Evolutionary conservation across 2,888 invertebrate genomes (phyloP).

Genomic region (Acleris emargana): DNA sequence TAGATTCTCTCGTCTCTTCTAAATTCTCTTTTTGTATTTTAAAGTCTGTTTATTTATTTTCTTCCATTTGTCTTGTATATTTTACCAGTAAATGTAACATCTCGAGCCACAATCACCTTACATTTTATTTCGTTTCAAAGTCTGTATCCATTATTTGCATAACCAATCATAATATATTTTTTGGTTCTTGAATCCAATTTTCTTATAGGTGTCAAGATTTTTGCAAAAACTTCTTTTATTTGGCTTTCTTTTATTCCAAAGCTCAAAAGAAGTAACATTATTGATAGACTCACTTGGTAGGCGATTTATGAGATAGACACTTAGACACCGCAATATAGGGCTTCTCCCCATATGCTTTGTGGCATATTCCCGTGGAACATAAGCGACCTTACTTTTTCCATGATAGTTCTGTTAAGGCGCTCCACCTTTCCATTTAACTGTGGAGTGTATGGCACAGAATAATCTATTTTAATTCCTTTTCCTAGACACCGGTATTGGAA

Average conservation of each 20-base stretch:
- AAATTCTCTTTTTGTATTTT: too few species aligned
- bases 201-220: background rate
- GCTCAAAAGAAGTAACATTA: conserved; percentile 4
- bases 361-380: background rate
- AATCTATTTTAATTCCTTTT: conserved; percentile 5
- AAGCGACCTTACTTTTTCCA: background rate
- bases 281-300: conserved; percentile 7
- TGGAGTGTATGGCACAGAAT: background rate
- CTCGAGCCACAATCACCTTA: conserved; percentile 1
- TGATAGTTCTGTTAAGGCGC: background rate
- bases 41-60: too few species aligned
- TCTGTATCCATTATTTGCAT: conserved; percentile 2
- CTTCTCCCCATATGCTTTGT: conserved; percentile 11
- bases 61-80: background rate
- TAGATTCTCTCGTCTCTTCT: too few species aligned
- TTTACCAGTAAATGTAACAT: conserved; percentile 1
- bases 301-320: conserved; percentile 1
- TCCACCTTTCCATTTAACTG: conserved; percentile 5
- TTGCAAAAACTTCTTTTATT: background rate
- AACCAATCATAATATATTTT: conserved; percentile 3
- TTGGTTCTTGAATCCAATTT: conserved; percentile 1
- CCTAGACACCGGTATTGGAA: background rate
- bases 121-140: conserved; percentile 2
- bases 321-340: background rate
- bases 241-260: background rate